Percentiles rank a stretch among this genome's conserved stretches.
phyloP scores from a whole-genome alignment of 2,113 vertebrate genomes.

The Periophthalmodon schlosseri region DNA sequence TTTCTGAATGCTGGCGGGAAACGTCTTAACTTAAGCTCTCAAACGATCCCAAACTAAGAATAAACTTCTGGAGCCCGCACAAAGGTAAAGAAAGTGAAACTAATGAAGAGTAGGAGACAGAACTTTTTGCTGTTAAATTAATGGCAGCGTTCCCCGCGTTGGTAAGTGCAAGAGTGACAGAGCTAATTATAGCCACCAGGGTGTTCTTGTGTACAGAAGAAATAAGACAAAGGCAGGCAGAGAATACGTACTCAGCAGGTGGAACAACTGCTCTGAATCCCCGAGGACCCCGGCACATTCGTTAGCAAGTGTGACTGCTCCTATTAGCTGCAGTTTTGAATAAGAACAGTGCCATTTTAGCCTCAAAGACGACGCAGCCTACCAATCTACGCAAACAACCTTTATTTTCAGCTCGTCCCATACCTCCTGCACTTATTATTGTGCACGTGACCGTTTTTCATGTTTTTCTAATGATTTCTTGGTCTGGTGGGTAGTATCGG shows the following conservation, averaged over 20 bases:
- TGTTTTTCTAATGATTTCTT: too few species aligned
- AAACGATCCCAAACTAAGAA: constrained; percentile 16
- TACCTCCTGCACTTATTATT: background rate
- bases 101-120: constrained; percentile 25
- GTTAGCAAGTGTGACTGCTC: constrained; percentile 46
- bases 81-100: background rate
- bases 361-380: constrained; percentile 20
- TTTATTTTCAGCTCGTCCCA: constrained; percentile 31
- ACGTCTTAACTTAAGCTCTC: background rate
- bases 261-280: constrained; percentile 63
- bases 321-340: constrained; percentile 50
- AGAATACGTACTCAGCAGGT: constrained; percentile 62
- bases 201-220: constrained; percentile 52
- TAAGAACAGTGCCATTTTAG: constrained; percentile 25
- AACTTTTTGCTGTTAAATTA: constrained; percentile 37
- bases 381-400: constrained; percentile 12
- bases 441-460: background rate
- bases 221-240: constrained; percentile 55
- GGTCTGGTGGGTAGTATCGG: too few species aligned
- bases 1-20: background rate
- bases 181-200: constrained; percentile 71
- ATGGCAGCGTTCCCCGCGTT: constrained; percentile 32
- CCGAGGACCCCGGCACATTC: constrained; percentile 34
- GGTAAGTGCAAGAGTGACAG: constrained; percentile 55
- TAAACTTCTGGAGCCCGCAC: background rate